These are phyloP conservation scores for Augochlora pura DNA, from an alignment of 1,140 invertebrate species.

Conservation along the genomic window DNA sequence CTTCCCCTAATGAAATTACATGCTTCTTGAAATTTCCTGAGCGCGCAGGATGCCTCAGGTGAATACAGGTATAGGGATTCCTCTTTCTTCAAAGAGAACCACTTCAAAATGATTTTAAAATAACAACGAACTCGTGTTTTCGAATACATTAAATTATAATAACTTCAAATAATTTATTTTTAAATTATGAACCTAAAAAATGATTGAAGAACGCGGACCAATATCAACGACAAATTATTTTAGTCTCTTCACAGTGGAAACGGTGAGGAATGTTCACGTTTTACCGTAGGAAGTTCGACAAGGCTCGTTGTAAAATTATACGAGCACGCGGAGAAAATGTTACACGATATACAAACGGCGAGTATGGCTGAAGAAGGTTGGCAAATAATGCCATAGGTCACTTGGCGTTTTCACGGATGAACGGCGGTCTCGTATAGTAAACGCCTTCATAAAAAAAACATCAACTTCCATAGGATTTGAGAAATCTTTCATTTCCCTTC, in stretches of 20 bases:
- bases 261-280: no score
- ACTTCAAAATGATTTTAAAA: not conserved
- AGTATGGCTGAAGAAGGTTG: constrained; percentile 39
- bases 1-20: constrained; percentile 20
- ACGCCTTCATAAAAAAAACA: not conserved
- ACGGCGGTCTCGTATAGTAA: constrained; percentile 12
- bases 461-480: not conserved
- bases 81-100: not conserved
- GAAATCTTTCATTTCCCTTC: not conserved
- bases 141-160: no score
- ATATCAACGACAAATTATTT: no score
- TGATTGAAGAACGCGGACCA: no score
- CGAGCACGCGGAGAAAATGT: constrained; percentile 45
- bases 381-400: constrained; percentile 66
- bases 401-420: constrained; percentile 55
- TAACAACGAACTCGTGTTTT: no score
- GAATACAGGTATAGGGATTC: not conserved
- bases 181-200: no score
- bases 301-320: constrained; percentile 51
- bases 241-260: not conserved
- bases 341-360: constrained; percentile 21
- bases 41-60: no score
- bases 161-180: no score
- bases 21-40: constrained; percentile 18
- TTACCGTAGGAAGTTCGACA: not conserved